These are phyloP conservation scores for Dinocampus coccinellae DNA, from an alignment of 2,888 invertebrate genomes.

Conservation along the genomic window DNA sequence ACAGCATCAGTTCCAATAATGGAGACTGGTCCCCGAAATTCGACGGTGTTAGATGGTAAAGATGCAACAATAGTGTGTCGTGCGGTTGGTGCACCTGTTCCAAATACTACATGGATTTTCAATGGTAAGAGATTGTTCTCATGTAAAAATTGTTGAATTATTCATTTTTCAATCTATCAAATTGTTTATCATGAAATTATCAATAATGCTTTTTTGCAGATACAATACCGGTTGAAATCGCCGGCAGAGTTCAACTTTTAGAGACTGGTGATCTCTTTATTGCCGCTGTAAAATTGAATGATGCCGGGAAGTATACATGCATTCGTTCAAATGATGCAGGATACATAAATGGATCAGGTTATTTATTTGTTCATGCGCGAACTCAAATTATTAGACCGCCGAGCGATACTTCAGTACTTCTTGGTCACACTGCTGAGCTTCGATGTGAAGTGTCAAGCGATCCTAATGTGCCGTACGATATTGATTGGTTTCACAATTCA, in stretches of 20 bases:
- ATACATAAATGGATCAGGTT: constrained; percentile 84
- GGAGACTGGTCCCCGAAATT: constrained; percentile 86
- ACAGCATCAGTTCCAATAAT: constrained; percentile 91
- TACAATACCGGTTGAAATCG: constrained; percentile 75
- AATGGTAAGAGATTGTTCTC: constrained; percentile 77
- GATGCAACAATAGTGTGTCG: constrained; percentile 90
- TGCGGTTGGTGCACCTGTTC: constrained; percentile 91
- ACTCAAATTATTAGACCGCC: constrained; percentile 96
- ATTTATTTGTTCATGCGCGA: constrained; percentile 86
- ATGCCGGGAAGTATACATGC: constrained; percentile 92
- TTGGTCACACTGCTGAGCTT: constrained; percentile 92
- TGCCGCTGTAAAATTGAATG: constrained; percentile 84
- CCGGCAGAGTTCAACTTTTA: constrained; percentile 86
- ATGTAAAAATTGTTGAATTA: neutral
- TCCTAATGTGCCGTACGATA: constrained; percentile 86
- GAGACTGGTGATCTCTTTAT: constrained; percentile 91
- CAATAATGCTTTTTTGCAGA: constrained; percentile 66
- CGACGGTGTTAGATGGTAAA: constrained; percentile 92
- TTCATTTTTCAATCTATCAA: too few relatives aligned
- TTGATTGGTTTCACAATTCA: constrained; percentile 90
- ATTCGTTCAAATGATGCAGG: constrained; percentile 92
- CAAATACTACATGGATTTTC: constrained; percentile 92
- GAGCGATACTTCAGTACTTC: constrained; percentile 89
- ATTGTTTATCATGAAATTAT: neutral
- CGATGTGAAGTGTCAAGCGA: constrained; percentile 96